Evolutionary conservation across 1,140 invertebrate genomes (phyloP).

Genomic region (Meloidogyne chitwoodi): DNA sequence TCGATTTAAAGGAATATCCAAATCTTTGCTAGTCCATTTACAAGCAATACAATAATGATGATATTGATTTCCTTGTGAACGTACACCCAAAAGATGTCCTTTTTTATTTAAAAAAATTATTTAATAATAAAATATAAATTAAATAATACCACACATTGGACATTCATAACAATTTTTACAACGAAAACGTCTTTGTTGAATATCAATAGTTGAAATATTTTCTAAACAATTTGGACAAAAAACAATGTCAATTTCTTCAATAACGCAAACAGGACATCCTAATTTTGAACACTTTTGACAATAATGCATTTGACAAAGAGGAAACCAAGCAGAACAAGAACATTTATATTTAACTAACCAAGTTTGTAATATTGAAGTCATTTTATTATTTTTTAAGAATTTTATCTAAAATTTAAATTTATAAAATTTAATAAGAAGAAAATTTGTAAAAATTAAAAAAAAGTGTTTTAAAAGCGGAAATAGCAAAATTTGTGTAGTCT

Average conservation of each 20-base stretch:
- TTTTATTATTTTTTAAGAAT: too few species aligned
- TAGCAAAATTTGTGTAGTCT: too few species aligned
- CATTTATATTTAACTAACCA: slow-evolving; percentile 36
- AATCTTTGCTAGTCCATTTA: slow-evolving; percentile 35
- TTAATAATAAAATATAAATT: neutral
- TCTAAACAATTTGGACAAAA: slow-evolving; percentile 43
- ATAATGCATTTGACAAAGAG: slow-evolving; percentile 33
- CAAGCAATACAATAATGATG: slow-evolving; percentile 46
- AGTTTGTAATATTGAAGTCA: slow-evolving; percentile 71
- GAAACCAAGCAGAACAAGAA: slow-evolving; percentile 34
- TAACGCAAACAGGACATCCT: slow-evolving; percentile 25
- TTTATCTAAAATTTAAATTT: too few species aligned
- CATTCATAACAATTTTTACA: slow-evolving; percentile 35
- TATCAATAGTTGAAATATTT: slow-evolving; percentile 23
- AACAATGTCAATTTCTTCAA: slow-evolving; percentile 36
- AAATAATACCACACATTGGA: slow-evolving; percentile 36
- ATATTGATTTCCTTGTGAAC: slow-evolving; percentile 26
- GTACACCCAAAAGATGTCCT: slow-evolving; percentile 18
- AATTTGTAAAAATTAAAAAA: too few species aligned
- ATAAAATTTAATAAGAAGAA: too few species aligned
- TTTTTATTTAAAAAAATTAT: too few species aligned
- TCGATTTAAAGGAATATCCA: slow-evolving; percentile 22
- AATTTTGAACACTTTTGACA: slow-evolving; percentile 28
- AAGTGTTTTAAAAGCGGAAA: too few species aligned
- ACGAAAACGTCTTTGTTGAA: slow-evolving; percentile 9